These are phyloP conservation scores for Tangara arthus DNA, from an alignment of 2,797 vertebrate genomes.

Conservation along the genomic window DNA sequence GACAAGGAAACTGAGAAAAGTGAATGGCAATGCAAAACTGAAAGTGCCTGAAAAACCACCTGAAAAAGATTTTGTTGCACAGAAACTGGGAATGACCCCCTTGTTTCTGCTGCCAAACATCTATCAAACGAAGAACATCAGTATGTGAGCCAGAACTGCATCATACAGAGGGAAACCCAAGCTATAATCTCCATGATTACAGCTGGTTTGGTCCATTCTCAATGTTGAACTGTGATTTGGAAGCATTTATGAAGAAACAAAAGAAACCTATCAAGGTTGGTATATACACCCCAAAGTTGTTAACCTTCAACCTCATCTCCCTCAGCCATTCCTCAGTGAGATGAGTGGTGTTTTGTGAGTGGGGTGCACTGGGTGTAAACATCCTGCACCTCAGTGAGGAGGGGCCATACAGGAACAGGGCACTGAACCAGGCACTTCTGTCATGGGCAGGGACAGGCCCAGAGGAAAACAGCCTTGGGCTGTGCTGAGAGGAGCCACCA, in stretches of 20 bases:
- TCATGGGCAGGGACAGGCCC: not conserved
- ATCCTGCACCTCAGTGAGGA: not conserved
- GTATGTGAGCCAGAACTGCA: not conserved
- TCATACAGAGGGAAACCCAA: not conserved
- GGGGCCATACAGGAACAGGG: not conserved
- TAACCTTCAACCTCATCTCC: not conserved
- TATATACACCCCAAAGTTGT: not conserved
- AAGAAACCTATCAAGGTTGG: not conserved
- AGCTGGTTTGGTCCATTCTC: not conserved
- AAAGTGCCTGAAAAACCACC: not conserved
- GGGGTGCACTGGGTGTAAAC: not conserved
- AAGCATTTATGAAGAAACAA: not conserved
- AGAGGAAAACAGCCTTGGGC: fast-evolving
- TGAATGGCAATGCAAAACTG: not conserved
- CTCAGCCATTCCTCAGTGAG: not conserved
- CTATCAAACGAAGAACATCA: fast-evolving
- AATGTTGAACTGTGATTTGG: not conserved
- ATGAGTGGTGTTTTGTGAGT: fast-evolving
- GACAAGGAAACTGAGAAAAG: not conserved
- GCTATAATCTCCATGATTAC: not conserved
- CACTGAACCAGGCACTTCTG: not conserved
- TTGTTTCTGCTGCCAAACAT: not conserved
- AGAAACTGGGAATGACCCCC: not conserved
- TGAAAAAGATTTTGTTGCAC: not conserved
- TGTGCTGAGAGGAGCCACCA: not conserved